Base-by-base conservation (phyloP, 2,113 vertebrate genomes). In the Centropus bengalensis region DNA sequence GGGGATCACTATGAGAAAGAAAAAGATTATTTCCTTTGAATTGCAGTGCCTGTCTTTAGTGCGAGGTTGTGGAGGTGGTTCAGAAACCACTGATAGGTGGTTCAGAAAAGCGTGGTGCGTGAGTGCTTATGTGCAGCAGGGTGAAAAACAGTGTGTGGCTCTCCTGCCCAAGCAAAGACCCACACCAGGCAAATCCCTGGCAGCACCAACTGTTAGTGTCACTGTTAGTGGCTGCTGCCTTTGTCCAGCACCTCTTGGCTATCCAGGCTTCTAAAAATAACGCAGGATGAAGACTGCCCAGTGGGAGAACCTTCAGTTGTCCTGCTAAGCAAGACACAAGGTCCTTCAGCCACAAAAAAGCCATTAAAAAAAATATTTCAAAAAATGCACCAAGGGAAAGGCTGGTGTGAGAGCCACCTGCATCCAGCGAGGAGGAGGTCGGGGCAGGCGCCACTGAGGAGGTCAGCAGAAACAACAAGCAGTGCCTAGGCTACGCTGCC, bases 61-160 rank as follows among this genome's bases (percentile, higher is more conserved):
- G 3, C 15, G 77, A 45, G 44, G 11, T 17, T 38, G 28, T 60
- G 47, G 58, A 77, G 42, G 58, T n/a, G n/a, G n/a, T n/a, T n/a
- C n/a, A n/a, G n/a, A n/a, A n/a, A n/a, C n/a, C 54, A 18, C 30
- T 0, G 2, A 8, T 0, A 38, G 36, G 27, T 1, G 3, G 3
- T 28, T 38, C 36, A 10, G 1, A 2, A 0, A 2, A 40, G 55
- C 1, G 3, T 1, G 32, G 5, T 33, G 38, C 32, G 13, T 40
- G 36, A 17, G 8, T 3, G 33, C 27, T 42, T 16, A 3, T 0
- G 36, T 30, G 60, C 24, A 63, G 75, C 33, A 47, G 32, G 47
- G 36, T 52, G 33, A 33, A 36, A 74, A 54, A n/a, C 49, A 36
- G 66, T 0, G 0, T 38, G 44, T 36, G 62, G 21, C 47, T 59